Base-by-base conservation (phyloP, 2,113 vertebrate genomes). In the Gnathonemus longibarbis region DNA sequence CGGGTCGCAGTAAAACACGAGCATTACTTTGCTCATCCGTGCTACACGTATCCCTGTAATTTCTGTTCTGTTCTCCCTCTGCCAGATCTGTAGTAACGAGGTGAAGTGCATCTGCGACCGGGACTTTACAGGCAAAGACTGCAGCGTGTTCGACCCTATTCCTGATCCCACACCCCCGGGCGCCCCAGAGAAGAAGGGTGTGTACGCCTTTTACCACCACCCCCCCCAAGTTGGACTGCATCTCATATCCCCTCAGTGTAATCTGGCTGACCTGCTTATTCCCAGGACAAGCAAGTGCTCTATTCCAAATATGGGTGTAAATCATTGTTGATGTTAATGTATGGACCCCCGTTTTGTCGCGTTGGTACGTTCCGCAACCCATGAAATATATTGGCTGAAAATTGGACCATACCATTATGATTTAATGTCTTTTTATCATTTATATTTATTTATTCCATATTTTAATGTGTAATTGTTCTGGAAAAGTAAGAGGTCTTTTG, bases 121-220 rank as follows among this genome's bases (percentile, higher is more conserved):
- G 0, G 98, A 98, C 93, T 98, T 97, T 96, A 99, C 98, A 0
- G 98, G 98, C 91, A 99, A 98, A 94, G 98, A 99, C 95, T 99
- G 98, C 96, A 99, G 98, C 2, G 96, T 99, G 17, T 96, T 94
- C 39, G 98, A 99, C 93, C 98, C 98, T 53, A 96, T 98, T 90
- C 97, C 97, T 0, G 97, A 98, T 0, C 95, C 98, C 0, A 97
- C 95, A 0, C 95, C 95, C 19, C 96, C 95, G 0, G 96, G 96
- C 0, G 96, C 96, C 91, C 96, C 93, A 0, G 98, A 98, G 94
- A 96, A 96, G 93, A 98, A 98, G 96, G 97, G 98, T 98, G 94
- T 91, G 95, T 90, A 90, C 11, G 3, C 31, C 89, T 85, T 5
- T 66, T 66, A n/a, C 39, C 90, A 83, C 91, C 91, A 88, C 84